phyloP scores from a whole-genome alignment of 2,797 vertebrate genomes.

The Mastacembelus armatus region DNA sequence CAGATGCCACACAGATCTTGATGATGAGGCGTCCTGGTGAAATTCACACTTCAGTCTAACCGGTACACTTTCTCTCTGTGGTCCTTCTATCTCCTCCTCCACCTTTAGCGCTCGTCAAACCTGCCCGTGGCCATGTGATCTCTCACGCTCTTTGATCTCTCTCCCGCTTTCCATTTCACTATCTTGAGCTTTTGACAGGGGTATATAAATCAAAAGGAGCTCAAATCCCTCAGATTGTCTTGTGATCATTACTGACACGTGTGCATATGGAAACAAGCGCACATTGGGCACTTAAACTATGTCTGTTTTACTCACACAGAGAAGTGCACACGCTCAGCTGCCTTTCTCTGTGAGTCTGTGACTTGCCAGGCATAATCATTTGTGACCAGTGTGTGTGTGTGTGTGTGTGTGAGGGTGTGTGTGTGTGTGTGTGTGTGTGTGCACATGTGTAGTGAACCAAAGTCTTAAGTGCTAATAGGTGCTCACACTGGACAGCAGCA shows the following conservation, averaged over 20 bases:
- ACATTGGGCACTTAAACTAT: slow-evolving; percentile 10
- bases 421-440: slow-evolving; percentile 20
- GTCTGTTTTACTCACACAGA: neutral
- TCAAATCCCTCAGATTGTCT: slow-evolving; percentile 38
- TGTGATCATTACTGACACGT: slow-evolving; percentile 35
- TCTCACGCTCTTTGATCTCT: slow-evolving; percentile 61
- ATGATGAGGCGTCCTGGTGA: slow-evolving; percentile 66
- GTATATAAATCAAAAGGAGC: slow-evolving; percentile 51
- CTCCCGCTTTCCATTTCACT: slow-evolving; percentile 53
- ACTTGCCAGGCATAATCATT: slow-evolving; percentile 68
- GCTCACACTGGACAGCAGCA: slow-evolving; percentile 79
- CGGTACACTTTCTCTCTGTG: slow-evolving; percentile 47
- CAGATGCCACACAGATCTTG: slow-evolving; percentile 50
- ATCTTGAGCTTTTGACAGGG: slow-evolving; percentile 59
- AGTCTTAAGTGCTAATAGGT: slow-evolving; percentile 77
- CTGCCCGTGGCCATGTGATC: slow-evolving; percentile 63
- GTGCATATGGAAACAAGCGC: slow-evolving; percentile 25
- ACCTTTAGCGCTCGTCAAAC: slow-evolving; percentile 67
- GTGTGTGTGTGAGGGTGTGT: too few relatives aligned
- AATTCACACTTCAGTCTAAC: slow-evolving; percentile 68
- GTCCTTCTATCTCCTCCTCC: slow-evolving; percentile 63
- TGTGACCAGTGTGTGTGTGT: slow-evolving; percentile 47
- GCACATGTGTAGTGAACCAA: slow-evolving; percentile 29
- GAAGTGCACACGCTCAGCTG: neutral
- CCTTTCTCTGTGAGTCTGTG: slow-evolving; percentile 39